These are phyloP conservation scores for Equus przewalskii DNA, from an alignment of 2,113 vertebrate genomes.

Conservation along the genomic window DNA sequence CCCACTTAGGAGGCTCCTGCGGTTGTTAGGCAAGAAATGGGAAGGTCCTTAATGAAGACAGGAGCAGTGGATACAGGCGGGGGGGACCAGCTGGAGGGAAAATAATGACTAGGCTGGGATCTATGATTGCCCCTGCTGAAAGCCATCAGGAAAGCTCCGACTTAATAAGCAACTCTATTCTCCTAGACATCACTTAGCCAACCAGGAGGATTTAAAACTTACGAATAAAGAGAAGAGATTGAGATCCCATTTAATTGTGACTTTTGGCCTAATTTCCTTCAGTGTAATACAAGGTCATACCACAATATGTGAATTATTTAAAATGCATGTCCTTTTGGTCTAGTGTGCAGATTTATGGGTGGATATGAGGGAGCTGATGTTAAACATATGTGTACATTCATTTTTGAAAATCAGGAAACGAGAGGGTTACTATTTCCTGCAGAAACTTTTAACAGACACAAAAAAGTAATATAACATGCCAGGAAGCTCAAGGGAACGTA, in stretches of 20 bases:
- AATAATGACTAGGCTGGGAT: not conserved
- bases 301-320: slow-evolving; percentile 43
- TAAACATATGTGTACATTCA: slow-evolving; percentile 68
- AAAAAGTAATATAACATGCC: slow-evolving; percentile 1
- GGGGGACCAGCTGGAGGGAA: not conserved
- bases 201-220: not conserved
- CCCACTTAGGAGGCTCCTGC: not conserved
- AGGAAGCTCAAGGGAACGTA: slow-evolving; percentile 59
- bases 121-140: not conserved
- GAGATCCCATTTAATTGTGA: not conserved
- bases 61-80: not conserved
- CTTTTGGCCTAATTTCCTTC: slow-evolving; percentile 59
- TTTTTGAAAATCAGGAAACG: slow-evolving; percentile 64
- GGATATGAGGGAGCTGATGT: not conserved
- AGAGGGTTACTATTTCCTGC: slow-evolving; percentile 62
- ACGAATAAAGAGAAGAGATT: not conserved
- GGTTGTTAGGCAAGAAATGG: not conserved
- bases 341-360: slow-evolving; percentile 41
- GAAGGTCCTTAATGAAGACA: not conserved
- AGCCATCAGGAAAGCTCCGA: not conserved
- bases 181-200: not conserved
- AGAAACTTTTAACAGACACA: slow-evolving; percentile 38
- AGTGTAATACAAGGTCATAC: not conserved
- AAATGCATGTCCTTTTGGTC: slow-evolving; percentile 39
- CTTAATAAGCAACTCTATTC: not conserved